Evolutionary conservation across 2,888 invertebrate genomes (phyloP), one percentile per base, ranked within the genome.

Genomic region (Proisotoma minuta): DNA sequence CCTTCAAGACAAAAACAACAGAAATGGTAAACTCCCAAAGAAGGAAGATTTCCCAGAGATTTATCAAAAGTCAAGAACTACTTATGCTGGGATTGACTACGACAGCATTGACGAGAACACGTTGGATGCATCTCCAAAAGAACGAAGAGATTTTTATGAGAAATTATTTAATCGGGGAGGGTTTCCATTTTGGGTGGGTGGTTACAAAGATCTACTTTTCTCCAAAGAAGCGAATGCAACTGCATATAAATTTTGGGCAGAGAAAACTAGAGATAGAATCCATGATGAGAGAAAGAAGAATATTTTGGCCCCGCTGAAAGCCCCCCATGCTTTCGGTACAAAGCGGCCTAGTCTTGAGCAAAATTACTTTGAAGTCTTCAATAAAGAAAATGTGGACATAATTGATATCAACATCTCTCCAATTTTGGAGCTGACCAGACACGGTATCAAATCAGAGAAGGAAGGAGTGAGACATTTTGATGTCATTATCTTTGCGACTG

Each of bases 281-380:
- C 40, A 29, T 10, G 50, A 50, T 40, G 48, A 47, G n/a, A 23
- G 12, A 15, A 61, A 57, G 48, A 48, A 23, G 3, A 50, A 61
- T 5, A 49, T 61, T 39, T 26, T 61, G 1, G 60, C 60, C 5
- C 60, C 60, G 20, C 2, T 57, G 4, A 23, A 26, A 1, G n/a
- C 60, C 2, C 60, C 60, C 2, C 60, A 61, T 26, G 39, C 60
- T n/a, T 61, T 48, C n/a, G 57, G 57, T 0, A 50, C 60, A 1
- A 61, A 61, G 23, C 27, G 60, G n/a, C 60, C 60, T 1, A 18
- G 48, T 26, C 57, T 61, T 2, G 60, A 61, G 18, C 60, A 60
- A 28, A 12, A 15, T 1, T 60, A 54, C 23, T 60, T 28, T 40
- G 60, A 60, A 54, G 57, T 50, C 1, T 61, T 49, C 39, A 57